A percentile compares a stretch with the other conserved stretches of the same genome.
phyloP scores from a whole-genome alignment of 2,113 vertebrate genomes.

The Arothron firmamentum region DNA sequence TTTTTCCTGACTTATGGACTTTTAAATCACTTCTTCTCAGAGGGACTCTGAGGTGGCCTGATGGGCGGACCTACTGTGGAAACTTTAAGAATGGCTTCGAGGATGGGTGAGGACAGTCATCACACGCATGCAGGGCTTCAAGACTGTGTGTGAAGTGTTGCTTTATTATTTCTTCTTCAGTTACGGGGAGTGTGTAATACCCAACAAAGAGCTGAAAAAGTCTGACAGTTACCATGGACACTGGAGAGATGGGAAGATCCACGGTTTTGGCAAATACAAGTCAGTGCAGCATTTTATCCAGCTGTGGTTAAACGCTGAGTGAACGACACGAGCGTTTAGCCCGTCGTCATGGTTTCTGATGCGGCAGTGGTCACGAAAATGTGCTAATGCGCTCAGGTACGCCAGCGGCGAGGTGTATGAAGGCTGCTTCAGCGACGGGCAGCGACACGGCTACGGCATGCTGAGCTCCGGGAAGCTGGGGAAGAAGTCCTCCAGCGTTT shows the following conservation, averaged over 20 bases:
- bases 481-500: constrained; percentile 89
- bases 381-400: constrained; percentile 72
- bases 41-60: constrained; percentile 88
- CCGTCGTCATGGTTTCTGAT: no score
- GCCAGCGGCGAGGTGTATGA: constrained; percentile 92
- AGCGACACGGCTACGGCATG: constrained; percentile 92
- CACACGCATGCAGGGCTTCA: background rate
- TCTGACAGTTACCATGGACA: constrained; percentile 86
- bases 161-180: constrained; percentile 59
- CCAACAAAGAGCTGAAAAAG: constrained; percentile 83
- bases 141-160: background rate
- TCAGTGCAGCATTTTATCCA: constrained; percentile 52
- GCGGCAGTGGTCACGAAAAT: background rate
- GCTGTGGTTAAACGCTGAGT: background rate
- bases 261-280: constrained; percentile 91
- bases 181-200: constrained; percentile 84
- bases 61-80: constrained; percentile 87
- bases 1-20: background rate
- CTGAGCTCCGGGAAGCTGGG: constrained; percentile 87
- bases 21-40: constrained; percentile 60
- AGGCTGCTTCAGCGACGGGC: constrained; percentile 91
- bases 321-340: no score
- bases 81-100: constrained; percentile 90
- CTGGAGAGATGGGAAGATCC: constrained; percentile 96
- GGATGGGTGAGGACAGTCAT: constrained; percentile 80